A percentile compares a stretch with the other conserved stretches of the same genome.
phyloP scores from a whole-genome alignment of 2,888 invertebrate species.

The Molorchus minor region DNA sequence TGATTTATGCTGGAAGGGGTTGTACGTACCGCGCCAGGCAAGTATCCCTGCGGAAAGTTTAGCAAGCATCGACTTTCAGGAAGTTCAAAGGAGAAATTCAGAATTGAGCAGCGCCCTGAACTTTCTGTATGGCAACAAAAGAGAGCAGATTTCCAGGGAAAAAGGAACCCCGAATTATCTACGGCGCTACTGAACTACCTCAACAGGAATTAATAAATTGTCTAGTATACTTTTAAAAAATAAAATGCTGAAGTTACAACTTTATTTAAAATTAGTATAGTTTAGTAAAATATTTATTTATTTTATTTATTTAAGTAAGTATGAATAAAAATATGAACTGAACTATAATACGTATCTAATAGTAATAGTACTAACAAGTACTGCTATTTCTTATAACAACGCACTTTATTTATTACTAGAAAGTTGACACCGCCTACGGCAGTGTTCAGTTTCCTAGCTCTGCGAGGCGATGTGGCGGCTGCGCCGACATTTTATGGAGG shows the following conservation, averaged over 20 bases:
- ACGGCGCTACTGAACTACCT: slow-evolving; percentile 33
- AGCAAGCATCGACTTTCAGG: slow-evolving; percentile 9
- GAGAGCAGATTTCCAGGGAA: slow-evolving; percentile 25
- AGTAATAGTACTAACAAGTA: too few relatives aligned
- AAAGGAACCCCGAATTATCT: slow-evolving; percentile 36
- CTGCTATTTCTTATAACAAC: too few relatives aligned
- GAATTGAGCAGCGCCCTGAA: slow-evolving; percentile 37
- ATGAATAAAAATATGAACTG: background rate
- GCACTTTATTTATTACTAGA: too few relatives aligned
- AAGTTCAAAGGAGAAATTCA: slow-evolving; percentile 30
- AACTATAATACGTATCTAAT: too few relatives aligned
- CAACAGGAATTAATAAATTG: slow-evolving; percentile 10
- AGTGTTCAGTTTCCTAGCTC: too few relatives aligned
- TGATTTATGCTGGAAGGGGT: slow-evolving; percentile 12
- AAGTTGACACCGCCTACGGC: too few relatives aligned
- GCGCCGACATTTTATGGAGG: too few relatives aligned
- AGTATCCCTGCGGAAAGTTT: background rate
- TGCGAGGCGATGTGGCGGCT: too few relatives aligned
- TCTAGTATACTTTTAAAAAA: too few relatives aligned
- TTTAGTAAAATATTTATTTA: background rate
- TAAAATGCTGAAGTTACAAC: too few relatives aligned
- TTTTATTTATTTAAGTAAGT: background rate
- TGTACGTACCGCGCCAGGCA: background rate
- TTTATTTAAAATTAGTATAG: background rate
- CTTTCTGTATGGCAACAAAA: slow-evolving; percentile 28